Evolutionary conservation across 1,140 invertebrate species (phyloP), one percentile per base, ranked within the genome.

Genomic region (Pogonomyrmex barbatus): DNA sequence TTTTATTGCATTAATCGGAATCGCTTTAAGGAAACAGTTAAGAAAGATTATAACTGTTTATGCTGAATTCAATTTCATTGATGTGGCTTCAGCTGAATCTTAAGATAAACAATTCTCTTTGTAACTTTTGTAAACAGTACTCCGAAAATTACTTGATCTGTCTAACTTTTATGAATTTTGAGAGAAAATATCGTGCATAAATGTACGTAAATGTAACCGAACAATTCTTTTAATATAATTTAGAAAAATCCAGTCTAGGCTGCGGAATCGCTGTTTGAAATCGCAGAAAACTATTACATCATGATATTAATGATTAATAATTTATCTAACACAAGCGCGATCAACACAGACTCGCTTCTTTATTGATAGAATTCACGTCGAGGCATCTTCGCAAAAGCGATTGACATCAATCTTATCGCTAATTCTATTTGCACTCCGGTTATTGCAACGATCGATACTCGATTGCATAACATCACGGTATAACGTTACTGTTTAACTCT

Each of bases 361-460:
- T 14, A 50, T 83, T 63, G 24, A 73, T 39, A 24, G 4, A 71
- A 71, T 36, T 12, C 2, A 4, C 39, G 67, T 17, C 73, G 42
- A 36, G 60, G 10, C 45, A 36, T 82, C 52, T 2, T 58, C n/a
- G 17, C 24, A 24, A 24, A 12, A n/a, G 63, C 33, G 42, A 54
- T 71, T 56, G 50, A 70, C 58, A 50, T 42, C 36, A 58, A 82
- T 71, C 67, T 82, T 82, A 82, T 82, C 67, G 4, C 5, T 14
- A 39, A 60, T 58, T 45, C 17, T 60, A 73, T 73, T 56, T 24
- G 45, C 42, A 12, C 12, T 71, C 42, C 6, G 5, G 6, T 73
- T 73, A 60, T 42, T 73, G 67, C 79, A 60, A 60, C 10, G 67
- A 58, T 58, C 3, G 67, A 50, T 33, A 39, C 39, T 24, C 50